Evolutionary conservation across 2,113 vertebrate genomes (phyloP), one percentile per base, ranked within the genome.

Genomic region (Phycodurus eques): DNA sequence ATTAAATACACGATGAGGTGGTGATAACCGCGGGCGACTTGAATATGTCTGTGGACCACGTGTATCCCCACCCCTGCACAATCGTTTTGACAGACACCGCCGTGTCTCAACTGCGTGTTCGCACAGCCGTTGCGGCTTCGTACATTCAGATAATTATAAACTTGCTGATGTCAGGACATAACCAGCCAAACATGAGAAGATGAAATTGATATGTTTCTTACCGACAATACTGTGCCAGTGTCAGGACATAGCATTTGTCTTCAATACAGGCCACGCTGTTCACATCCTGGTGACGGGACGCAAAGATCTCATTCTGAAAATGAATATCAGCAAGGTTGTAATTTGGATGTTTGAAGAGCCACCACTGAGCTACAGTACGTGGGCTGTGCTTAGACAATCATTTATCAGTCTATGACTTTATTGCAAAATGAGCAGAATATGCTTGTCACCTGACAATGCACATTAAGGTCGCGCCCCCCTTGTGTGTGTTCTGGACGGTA

Each of bases 231-330:
- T 99, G 97, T 70, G 96, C 95, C 91, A 99, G 93, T 83, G 98
- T 98, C 87, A 99, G 93, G 83, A 98, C 97, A 15, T 98, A 99
- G 93, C 97, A 99, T 88, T 98, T 98, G 88, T 99, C 97, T 89
- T 99, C 97, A n/a, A 99, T 98, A 89, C 97, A 99, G 86, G 97
- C 97, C 70, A 99, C 96, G 44, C 97, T 99, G 92, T 98, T 99
- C 75, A 97, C 95, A 27, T 99, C 97, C 92, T 99, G 97, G 91
- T 99, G 97, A 80, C 97, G 93, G 19, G 97, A 99, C 0, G 97
- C 97, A 79, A 99, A 99, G 80, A 99, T 95, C 91, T 99, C 97
- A 79, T 99, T 99, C 97, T 99, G 8, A 72, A 49, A 70, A 74
- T 33, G 33, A 74, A 1, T 12, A 35, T 44, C 7, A 27, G 13